phyloP scores from a whole-genome alignment of 2,888 invertebrate genomes.

The Perizoma flavofasciatum region DNA sequence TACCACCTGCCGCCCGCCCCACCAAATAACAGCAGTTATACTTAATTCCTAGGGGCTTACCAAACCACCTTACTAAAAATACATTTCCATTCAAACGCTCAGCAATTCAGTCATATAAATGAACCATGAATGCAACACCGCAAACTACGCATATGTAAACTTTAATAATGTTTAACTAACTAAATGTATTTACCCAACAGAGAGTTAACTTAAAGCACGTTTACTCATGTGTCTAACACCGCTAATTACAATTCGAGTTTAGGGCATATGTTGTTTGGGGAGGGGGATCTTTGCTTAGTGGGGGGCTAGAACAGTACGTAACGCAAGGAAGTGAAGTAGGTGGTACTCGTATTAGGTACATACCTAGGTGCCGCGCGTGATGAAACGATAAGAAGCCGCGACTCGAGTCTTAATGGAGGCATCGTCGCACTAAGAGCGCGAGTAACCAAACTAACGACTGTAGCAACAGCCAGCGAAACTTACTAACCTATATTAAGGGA shows the following conservation, averaged over 20 bases:
- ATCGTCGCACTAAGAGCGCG: constrained; percentile 47
- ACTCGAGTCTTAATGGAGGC: constrained; percentile 53
- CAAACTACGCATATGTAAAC: constrained; percentile 25
- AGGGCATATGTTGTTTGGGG: constrained; percentile 37
- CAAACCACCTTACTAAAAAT: constrained; percentile 39
- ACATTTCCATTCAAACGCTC: constrained; percentile 23
- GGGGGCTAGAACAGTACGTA: constrained; percentile 39
- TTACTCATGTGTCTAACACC: constrained; percentile 40
- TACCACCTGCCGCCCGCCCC: constrained; percentile 50
- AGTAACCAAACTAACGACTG: constrained; percentile 62
- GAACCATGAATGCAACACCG: constrained; percentile 27
- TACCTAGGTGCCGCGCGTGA: constrained; percentile 14
- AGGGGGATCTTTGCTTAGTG: constrained; percentile 33
- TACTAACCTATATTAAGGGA: constrained; percentile 49
- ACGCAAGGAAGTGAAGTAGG: constrained; percentile 14
- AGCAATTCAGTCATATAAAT: constrained; percentile 18
- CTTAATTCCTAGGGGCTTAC: constrained; percentile 48
- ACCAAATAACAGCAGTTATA: constrained; percentile 64
- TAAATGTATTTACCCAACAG: constrained; percentile 43
- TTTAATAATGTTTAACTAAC: constrained; percentile 32
- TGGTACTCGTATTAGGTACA: constrained; percentile 7
- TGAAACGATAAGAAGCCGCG: constrained; percentile 46
- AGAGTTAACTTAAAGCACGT: constrained; percentile 38
- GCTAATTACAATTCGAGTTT: constrained; percentile 44
- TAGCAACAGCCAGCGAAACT: constrained; percentile 55